Evolutionary conservation across 2,113 vertebrate species (phyloP).

Genomic region (Alligator mississippiensis): DNA sequence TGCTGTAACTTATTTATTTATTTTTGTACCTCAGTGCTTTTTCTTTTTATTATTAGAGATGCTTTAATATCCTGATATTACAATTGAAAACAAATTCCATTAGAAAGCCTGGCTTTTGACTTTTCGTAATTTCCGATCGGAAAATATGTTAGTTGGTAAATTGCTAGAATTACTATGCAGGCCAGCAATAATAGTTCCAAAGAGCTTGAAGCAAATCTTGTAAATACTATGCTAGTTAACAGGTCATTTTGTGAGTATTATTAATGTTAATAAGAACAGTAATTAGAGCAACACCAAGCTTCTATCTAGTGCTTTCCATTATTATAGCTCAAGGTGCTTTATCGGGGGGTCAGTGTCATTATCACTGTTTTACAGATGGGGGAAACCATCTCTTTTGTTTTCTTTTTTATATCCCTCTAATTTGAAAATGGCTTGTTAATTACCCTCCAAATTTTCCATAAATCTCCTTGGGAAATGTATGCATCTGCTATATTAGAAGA

Average conservation of each 20-base stretch:
- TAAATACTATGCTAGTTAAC: constrained; percentile 39
- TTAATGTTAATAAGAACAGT: constrained; percentile 26
- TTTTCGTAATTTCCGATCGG: constrained; percentile 8
- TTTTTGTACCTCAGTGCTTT: background rate
- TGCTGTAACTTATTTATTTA: background rate
- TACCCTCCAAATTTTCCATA: background rate
- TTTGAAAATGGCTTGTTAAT: background rate
- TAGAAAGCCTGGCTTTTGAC: constrained; percentile 27
- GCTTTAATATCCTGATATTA: background rate
- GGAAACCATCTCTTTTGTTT: background rate
- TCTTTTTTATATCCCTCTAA: background rate
- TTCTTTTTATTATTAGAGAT: constrained; percentile 32
- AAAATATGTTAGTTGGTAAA: background rate
- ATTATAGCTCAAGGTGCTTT: constrained; percentile 24
- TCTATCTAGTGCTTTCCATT: constrained; percentile 43
- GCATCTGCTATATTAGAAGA: background rate
- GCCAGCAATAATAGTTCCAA: constrained; percentile 35
- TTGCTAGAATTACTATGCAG: constrained; percentile 23
- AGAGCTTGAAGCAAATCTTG: constrained; percentile 23
- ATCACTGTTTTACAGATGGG: background rate
- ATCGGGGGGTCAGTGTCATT: background rate
- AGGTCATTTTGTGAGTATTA: constrained; percentile 9
- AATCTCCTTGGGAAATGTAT: background rate
- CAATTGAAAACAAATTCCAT: background rate
- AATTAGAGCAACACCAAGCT: constrained; percentile 33